Evolutionary conservation across 2,888 invertebrate genomes (phyloP).

Genomic region (Calameuta filiformis): DNA sequence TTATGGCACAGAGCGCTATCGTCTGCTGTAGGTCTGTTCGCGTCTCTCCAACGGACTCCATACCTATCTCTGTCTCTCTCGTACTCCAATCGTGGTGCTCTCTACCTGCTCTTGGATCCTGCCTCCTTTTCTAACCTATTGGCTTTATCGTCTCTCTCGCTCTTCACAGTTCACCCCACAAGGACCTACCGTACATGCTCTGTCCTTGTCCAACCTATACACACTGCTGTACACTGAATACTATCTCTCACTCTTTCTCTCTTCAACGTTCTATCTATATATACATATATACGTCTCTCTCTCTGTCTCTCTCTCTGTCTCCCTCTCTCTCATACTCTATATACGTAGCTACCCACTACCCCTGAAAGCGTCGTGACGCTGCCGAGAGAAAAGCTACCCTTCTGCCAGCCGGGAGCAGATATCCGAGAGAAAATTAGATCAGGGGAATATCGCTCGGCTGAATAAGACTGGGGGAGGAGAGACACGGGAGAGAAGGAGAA

Average conservation of each 20-base stretch:
- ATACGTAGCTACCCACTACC: not conserved
- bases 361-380: not conserved
- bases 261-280: not conserved
- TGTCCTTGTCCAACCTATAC: too few relatives aligned
- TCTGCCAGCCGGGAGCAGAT: conserved; percentile 12
- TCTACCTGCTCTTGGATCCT: conserved; percentile 23
- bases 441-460: conserved; percentile 28
- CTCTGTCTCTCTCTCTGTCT: conserved; percentile 13
- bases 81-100: conserved; percentile 6
- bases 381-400: conserved; percentile 3
- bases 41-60: not conserved
- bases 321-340: not conserved
- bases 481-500: not conserved
- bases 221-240: not conserved
- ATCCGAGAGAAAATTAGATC: conserved; percentile 35
- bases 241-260: conserved; percentile 13
- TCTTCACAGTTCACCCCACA: not conserved
- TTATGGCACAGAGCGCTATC: conserved; percentile 2
- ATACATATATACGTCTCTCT: conserved; percentile 6
- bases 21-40: not conserved
- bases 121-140: conserved; percentile 9
- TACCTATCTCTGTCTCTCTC: not conserved
- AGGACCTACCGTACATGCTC: not conserved
- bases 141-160: conserved; percentile 1
- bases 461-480: not conserved